Conservation (phyloP, 2,113 vertebrate genomes). For the Mobula birostris region DNA sequence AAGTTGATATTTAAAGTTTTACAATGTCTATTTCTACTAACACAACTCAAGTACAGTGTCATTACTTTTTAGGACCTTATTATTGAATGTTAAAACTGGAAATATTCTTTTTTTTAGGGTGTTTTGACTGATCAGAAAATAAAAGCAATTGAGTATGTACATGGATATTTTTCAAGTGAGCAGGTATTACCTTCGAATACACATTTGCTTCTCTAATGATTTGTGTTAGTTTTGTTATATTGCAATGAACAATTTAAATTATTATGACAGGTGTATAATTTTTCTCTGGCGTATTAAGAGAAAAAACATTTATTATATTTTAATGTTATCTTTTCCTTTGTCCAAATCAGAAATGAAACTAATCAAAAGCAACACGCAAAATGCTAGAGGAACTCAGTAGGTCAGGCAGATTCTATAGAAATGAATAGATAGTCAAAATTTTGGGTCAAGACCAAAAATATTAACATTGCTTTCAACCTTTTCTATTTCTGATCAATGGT, state of each 20-base stretch:
- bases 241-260: background rate
- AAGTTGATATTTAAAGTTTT: background rate
- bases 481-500: background rate
- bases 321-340: background rate
- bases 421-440: too few relatives aligned
- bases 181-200: constrained; percentile 65
- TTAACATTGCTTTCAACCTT: background rate
- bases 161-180: constrained; percentile 96
- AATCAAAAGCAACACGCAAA: background rate
- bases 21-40: background rate
- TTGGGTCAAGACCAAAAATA: too few relatives aligned
- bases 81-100: background rate
- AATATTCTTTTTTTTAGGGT: constrained; percentile 61
- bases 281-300: too few relatives aligned
- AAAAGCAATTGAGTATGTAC: constrained; percentile 92
- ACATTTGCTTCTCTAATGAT: background rate
- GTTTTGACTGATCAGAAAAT: constrained; percentile 91
- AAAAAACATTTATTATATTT: too few relatives aligned
- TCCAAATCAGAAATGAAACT: background rate
- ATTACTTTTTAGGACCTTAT: background rate
- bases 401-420: too few relatives aligned
- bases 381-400: too few relatives aligned
- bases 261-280: background rate
- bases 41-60: background rate
- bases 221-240: background rate